Evolutionary conservation across 2,113 vertebrate genomes (phyloP), one percentile per base, ranked within the genome.

Genomic region (Eudorcas thomsonii): DNA sequence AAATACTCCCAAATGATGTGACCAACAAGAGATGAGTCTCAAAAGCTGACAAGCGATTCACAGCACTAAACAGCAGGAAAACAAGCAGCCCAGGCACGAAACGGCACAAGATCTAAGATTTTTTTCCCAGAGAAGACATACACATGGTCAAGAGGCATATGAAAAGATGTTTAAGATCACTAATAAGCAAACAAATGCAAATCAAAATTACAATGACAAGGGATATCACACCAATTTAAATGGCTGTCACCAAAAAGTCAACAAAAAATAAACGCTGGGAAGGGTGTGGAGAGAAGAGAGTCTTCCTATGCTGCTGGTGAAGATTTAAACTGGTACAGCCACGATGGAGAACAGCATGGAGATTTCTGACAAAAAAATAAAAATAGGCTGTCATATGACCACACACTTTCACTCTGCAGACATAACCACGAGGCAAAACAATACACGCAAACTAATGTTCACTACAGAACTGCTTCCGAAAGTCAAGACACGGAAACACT

Each of bases 401-500:
- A 10, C 8, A 48, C 77, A 80, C 23, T 33, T 30, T 48, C 45
- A 80, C 77, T 50, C 45, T 0, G 0, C 0, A 0, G 28, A 33
- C 4, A 1, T 43, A 43, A 43, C 6, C 23, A 0, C 3, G 21
- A 77, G 8, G 39, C 36, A 77, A 43, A 77, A 77, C 71, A 25
- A 43, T 7, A 77, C 23, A 77, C 0, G 1, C 39, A 77, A 77
- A 43, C 39, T 25, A 25, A 43, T 15, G 23, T 77, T 77, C 71
- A 26, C 23, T 77, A 2, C 6, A 77, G 71, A 26, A 33, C 71
- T 14, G 39, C 36, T 77, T 77, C 36, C 3, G 1, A 43, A 74
- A 74, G 71, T 23, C n/a, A 74, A 43, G 71, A 7, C 39, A 1
- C 26, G 39, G 71, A 77, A 43, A 77, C 39, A 14, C 36, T 39